Percentiles rank a stretch among this genome's conserved stretches.
Evolutionary conservation across 1,140 invertebrate genomes (phyloP).

Genomic region (Euura saliciscinereae): DNA sequence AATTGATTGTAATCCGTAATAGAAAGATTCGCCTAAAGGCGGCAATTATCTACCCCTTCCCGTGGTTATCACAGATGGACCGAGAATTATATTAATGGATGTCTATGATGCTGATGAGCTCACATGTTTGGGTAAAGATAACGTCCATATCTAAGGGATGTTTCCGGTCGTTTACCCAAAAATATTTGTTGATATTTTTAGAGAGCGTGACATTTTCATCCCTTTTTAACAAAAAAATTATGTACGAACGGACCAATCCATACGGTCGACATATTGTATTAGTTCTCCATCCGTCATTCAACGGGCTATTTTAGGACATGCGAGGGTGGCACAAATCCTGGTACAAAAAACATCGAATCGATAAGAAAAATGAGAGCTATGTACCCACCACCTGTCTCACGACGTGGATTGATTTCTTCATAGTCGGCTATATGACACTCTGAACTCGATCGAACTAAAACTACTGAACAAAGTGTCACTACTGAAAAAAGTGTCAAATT

Average conservation of each 20-base stretch:
- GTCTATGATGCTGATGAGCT: background rate
- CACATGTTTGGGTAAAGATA: background rate
- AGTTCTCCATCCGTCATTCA: background rate
- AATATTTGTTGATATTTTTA: background rate
- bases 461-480: no score
- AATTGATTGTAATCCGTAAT: no score
- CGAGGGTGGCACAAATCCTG: constrained; percentile 1
- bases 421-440: no score
- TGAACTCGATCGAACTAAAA: no score
- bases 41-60: constrained; percentile 3
- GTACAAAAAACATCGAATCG: background rate
- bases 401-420: no score
- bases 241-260: background rate
- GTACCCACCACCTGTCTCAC: no score
- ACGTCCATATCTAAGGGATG: background rate
- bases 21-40: background rate
- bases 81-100: background rate
- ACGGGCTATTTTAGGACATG: background rate
- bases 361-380: background rate
- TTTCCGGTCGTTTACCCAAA: background rate
- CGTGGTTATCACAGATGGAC: background rate
- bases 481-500: no score
- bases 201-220: background rate
- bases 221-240: background rate
- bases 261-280: background rate